These are phyloP conservation scores for Chelonia mydas DNA, from an alignment of 2,797 vertebrate species.

Conservation along the genomic window DNA sequence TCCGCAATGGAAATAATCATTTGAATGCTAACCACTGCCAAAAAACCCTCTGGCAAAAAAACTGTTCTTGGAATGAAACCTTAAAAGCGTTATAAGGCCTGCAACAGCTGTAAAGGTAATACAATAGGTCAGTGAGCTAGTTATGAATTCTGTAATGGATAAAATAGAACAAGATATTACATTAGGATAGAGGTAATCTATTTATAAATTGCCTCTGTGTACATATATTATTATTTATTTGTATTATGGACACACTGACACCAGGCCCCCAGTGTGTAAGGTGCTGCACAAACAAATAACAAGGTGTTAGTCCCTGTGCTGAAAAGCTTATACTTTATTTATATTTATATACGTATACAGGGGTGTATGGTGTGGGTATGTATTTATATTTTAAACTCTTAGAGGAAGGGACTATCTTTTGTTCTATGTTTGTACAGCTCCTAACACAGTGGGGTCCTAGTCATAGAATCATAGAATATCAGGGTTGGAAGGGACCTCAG, in stretches of 20 bases:
- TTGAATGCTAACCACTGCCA: slow-evolving; percentile 47
- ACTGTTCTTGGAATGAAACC: slow-evolving; percentile 39
- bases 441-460: not conserved
- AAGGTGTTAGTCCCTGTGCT: not conserved
- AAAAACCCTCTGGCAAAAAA: slow-evolving; percentile 67
- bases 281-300: not conserved
- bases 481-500: too few species aligned
- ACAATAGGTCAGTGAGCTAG: not conserved
- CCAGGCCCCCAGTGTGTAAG: not conserved
- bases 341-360: not conserved
- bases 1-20: slow-evolving; percentile 69
- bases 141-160: not conserved
- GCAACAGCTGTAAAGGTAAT: slow-evolving; percentile 18
- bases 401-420: not conserved
- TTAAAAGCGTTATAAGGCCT: slow-evolving; percentile 21
- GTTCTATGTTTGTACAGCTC: not conserved
- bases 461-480: not conserved
- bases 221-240: not conserved
- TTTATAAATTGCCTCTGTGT: not conserved
- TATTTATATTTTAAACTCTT: not conserved
- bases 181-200: not conserved
- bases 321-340: not conserved
- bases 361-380: too few species aligned
- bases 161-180: not conserved
- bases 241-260: not conserved